Percentiles rank a stretch among this genome's conserved stretches.
phyloP scores from a whole-genome alignment of 2,888 invertebrate genomes.

The Cantharis nigra region DNA sequence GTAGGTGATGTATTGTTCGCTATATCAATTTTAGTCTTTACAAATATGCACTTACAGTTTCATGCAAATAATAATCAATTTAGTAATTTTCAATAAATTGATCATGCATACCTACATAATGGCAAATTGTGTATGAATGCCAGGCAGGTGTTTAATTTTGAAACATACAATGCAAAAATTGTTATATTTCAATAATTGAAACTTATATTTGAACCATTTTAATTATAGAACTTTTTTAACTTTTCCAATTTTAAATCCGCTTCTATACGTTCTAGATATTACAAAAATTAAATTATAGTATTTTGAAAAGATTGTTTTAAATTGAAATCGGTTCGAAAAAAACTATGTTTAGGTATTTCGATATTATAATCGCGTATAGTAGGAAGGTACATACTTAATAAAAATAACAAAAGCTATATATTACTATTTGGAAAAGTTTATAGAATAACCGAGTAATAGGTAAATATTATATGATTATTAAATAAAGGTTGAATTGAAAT shows the following conservation, averaged over 20 bases:
- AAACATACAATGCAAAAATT: not conserved
- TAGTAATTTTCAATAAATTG: not conserved
- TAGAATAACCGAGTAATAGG: not conserved
- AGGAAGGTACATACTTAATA: not conserved
- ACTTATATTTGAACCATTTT: not conserved
- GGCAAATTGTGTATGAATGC: not conserved
- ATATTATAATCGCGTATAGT: not conserved
- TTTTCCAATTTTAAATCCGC: not conserved
- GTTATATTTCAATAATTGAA: not conserved
- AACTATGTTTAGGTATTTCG: too few relatives aligned
- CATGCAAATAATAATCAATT: not conserved
- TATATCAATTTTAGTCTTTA: not conserved
- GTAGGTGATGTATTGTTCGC: not conserved
- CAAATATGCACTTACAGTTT: not conserved
- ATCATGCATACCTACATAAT: not conserved
- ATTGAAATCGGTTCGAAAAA: too few relatives aligned
- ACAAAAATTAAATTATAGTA: not conserved
- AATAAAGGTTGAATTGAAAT: slow-evolving; percentile 14
- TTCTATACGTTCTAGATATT: not conserved
- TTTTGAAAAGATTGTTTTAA: not conserved
- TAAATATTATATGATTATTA: slow-evolving; percentile 16
- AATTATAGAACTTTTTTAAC: not conserved
- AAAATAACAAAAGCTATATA: not conserved
- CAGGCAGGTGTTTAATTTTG: not conserved
- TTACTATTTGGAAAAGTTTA: not conserved